Evolutionary conservation across 1,140 invertebrate genomes (phyloP), one percentile per base, ranked within the genome.

Genomic region (Battus philenor): DNA sequence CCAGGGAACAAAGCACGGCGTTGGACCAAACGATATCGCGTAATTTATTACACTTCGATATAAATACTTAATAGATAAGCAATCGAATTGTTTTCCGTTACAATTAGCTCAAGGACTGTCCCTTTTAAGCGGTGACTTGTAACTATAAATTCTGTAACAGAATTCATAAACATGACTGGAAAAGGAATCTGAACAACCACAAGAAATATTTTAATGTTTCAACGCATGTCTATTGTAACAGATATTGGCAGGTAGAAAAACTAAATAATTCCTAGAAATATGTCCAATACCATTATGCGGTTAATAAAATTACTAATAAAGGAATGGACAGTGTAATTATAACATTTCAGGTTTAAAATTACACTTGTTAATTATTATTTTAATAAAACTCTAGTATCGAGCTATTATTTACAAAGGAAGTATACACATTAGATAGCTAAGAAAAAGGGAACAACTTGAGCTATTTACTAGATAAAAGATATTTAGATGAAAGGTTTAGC

Each of bases 31-130:
- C 32, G 18, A 47, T 59, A 54, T 26, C 30, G 26, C 20, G 12
- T 60, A 58, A 60, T 68, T 73, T 66, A 70, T 70, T 55, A 48
- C 60, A 58, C 57, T 57, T 54, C 46, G 47, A 50, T 44, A 50
- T 51, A 53, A 54, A 63, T 55, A 52, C 30, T 41, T 32, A 45
- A 34, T 44, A 50, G 57, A 62, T 72, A 63, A 55, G 52, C 51
- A 68, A 61, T 68, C 62, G 47, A 51, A 56, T 51, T 50, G 50
- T 68, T 65, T 68, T 56, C 54, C 52, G 39, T 53, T 44, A 54
- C 59, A 68, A 69, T 60, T 60, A 60, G 68, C 58, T 56, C 71
- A 75, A 75, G 71, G 71, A 68, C 60, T 54, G 24, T 54, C 46
- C 38, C 52, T 64, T 51, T 48, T 51, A 54, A 50, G 34, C 32